phyloP scores from a whole-genome alignment of 2,888 invertebrate species.

The Malacosoma neustria region DNA sequence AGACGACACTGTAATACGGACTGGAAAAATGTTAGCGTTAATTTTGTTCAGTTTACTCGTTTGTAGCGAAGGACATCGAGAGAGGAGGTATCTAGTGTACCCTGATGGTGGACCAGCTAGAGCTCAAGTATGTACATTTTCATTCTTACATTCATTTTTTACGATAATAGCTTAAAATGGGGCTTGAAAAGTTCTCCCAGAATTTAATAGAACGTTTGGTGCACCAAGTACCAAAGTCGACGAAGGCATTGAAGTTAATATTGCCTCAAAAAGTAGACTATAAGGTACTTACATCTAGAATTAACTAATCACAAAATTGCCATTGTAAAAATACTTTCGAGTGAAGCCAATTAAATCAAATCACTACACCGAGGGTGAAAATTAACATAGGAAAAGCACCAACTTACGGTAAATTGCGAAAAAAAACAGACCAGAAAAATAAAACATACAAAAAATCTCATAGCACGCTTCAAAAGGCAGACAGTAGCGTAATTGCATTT shows the following conservation, averaged over 20 bases:
- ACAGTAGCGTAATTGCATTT: constrained; percentile 61
- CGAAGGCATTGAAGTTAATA: no score
- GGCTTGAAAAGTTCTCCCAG: no score
- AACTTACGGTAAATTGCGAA: neutral
- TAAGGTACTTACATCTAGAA: no score
- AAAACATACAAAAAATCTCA: constrained; percentile 20
- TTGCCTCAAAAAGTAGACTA: no score
- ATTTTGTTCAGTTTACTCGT: constrained; percentile 48
- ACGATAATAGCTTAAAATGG: no score
- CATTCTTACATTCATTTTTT: no score
- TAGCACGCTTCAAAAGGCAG: constrained; percentile 37
- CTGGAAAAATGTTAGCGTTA: constrained; percentile 36
- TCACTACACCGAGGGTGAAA: neutral
- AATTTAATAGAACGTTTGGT: no score
- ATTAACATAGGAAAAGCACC: neutral
- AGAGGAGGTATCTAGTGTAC: constrained; percentile 73
- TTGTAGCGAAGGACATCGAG: constrained; percentile 36
- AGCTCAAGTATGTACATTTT: constrained; percentile 70
- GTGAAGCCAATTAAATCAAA: no score
- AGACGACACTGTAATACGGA: constrained; percentile 29
- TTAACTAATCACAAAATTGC: no score
- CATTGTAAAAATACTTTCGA: no score
- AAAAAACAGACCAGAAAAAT: neutral
- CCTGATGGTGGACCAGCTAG: constrained; percentile 74
- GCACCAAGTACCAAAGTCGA: no score